These are phyloP conservation scores for Podarcis siculus DNA, from an alignment of 2,797 vertebrate species.

Conservation along the genomic window DNA sequence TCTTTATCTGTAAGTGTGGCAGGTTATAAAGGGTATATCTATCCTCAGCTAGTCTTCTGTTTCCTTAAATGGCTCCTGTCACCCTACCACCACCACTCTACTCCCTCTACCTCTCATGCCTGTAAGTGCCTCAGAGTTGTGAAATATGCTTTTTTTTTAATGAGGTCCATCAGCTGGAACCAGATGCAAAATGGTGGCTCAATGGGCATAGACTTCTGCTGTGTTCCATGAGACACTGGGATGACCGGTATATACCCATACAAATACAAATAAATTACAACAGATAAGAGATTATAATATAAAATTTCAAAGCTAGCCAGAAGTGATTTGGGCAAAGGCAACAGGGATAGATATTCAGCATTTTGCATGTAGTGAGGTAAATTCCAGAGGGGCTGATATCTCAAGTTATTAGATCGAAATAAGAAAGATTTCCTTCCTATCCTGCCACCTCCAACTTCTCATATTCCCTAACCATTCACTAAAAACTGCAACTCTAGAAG, in stretches of 20 bases:
- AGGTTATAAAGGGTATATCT: not conserved
- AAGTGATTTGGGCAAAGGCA: not conserved
- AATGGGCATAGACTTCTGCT: not conserved
- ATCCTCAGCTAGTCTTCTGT: not conserved
- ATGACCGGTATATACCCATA: not conserved
- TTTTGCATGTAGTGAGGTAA: not conserved
- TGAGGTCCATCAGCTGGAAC: not conserved
- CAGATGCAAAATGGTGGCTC: not conserved
- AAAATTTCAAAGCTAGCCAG: not conserved
- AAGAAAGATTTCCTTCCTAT: not conserved
- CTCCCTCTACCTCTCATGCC: not conserved
- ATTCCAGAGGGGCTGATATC: not conserved
- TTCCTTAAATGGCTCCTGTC: not conserved
- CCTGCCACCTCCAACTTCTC: not conserved
- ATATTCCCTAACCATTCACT: not conserved
- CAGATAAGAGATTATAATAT: not conserved
- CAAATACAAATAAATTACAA: not conserved
- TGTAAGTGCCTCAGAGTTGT: not conserved
- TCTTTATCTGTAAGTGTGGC: not conserved
- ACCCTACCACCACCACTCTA: too few species aligned
- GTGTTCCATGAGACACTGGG: not conserved
- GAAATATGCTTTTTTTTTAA: not conserved
- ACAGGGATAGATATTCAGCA: not conserved
- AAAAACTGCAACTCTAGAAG: not conserved
- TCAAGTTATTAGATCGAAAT: not conserved